Percentiles rank a stretch among this genome's conserved stretches.
phyloP scores from a whole-genome alignment of 1,140 invertebrate genomes.

The Agrilus planipennis region DNA sequence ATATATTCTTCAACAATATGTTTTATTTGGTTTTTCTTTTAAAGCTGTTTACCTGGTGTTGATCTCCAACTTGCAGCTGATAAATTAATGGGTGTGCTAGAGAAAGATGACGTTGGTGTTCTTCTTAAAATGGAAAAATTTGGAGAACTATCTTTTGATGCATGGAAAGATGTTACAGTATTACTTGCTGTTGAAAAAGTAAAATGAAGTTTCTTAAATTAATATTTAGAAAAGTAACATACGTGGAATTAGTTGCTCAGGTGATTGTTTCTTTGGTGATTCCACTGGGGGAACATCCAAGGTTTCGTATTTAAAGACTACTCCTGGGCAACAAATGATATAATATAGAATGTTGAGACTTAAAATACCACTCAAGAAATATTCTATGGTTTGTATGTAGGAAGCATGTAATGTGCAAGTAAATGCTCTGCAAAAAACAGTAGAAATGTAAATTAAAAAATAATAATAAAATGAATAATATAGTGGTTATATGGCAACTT shows the following conservation, averaged over 20 bases:
- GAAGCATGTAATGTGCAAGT: constrained; percentile 20
- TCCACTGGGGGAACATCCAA: background rate
- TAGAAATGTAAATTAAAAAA: too few species aligned
- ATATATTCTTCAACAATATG: constrained; percentile 6
- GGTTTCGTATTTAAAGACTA: too few species aligned
- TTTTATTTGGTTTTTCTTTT: constrained; percentile 8
- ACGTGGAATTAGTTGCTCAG: too few species aligned
- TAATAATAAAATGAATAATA: constrained; percentile 1
- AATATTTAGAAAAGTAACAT: too few species aligned
- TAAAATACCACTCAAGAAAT: constrained; percentile 21
- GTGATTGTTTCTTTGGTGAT: background rate
- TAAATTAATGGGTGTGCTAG: constrained; percentile 26
- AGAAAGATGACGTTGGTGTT: constrained; percentile 11
- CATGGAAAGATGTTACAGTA: constrained; percentile 10
- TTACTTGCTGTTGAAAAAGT: constrained; percentile 22
- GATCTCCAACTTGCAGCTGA: constrained; percentile 30
- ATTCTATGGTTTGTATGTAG: constrained; percentile 31
- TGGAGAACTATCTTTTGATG: constrained; percentile 2
- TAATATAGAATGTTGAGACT: constrained; percentile 34
- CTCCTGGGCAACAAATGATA: constrained; percentile 22
- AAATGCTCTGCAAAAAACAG: constrained; percentile 22
- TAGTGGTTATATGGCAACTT: constrained; percentile 11
- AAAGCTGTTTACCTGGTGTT: constrained; percentile 25
- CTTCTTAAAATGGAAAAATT: constrained; percentile 12
- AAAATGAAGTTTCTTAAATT: constrained; percentile 17